Evolutionary conservation across 2,888 invertebrate species (phyloP), one percentile per base, ranked within the genome.

Genomic region (Hypena proboscidalis): DNA sequence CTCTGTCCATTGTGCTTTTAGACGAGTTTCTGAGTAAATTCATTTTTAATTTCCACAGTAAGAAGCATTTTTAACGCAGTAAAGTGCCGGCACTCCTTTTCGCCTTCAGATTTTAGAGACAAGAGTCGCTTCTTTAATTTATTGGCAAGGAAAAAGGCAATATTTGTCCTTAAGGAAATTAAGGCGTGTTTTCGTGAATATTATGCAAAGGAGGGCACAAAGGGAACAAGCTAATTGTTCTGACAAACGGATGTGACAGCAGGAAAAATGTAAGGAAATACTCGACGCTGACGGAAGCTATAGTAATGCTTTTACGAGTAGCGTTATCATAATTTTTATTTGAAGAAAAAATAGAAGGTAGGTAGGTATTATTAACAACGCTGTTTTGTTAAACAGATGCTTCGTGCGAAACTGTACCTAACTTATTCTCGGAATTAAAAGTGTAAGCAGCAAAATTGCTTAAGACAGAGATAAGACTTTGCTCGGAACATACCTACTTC

Each of bases 181-280:
- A 74, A 72, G 72, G 58, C 65, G 33, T 63, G 69, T 66, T 67
- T 64, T 58, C 49, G 50, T 56, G 53, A 58, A 67, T 68, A 74
- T 77, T 77, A 76, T 72, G 74, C 65, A 72, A 74, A 74, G 31
- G 43, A 62, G 57, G n/a, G 58, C 55, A 67, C 58, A 61, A 63
- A 68, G 48, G 66, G 65, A 55, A 58, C 58, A 49, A 67, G 63
- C 75, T 81, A 82, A 82, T 81, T 81, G 77, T 79, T 73, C 67
- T 70, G 71, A 71, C 73, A 68, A 77, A 69, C 70, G 75, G 74
- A 81, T 68, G 69, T 71, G 75, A 70, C 75, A 66, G 67, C 67
- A 69, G 74, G 74, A 78, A 80, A 61, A 66, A 63, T 46, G 63
- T 51, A 63, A 59, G 56, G 53, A 56, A 79, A 80, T 70, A 80